A percentile compares a stretch with the other conserved stretches of the same genome.
These are phyloP conservation scores for Cyphomyrmex costatus DNA, from an alignment of 1,140 invertebrate genomes.

Conservation along the genomic window DNA sequence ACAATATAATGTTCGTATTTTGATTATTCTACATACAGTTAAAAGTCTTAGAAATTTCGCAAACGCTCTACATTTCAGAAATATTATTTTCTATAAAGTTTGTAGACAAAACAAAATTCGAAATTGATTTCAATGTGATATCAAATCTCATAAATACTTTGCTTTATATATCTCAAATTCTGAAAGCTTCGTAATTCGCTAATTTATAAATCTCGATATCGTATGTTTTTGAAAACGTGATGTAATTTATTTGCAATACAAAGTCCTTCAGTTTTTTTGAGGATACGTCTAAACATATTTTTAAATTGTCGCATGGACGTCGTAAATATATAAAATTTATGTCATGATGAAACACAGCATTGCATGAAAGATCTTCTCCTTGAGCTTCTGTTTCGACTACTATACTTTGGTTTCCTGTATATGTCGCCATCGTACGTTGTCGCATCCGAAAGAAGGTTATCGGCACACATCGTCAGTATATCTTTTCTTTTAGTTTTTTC, in stretches of 20 bases:
- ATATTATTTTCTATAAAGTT: neutral
- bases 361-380: neutral
- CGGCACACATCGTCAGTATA: constrained; percentile 66
- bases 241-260: neutral
- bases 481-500: constrained; percentile 33
- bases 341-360: neutral
- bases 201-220: neutral
- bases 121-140: neutral
- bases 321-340: neutral
- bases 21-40: neutral
- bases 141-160: neutral
- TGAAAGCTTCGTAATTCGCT: neutral
- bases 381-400: constrained; percentile 3
- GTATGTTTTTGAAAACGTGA: neutral
- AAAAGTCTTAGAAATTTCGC: neutral
- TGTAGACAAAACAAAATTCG: neutral
- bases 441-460: constrained; percentile 75
- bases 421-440: constrained; percentile 18
- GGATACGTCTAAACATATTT: neutral
- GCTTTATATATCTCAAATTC: neutral
- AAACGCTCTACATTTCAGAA: neutral
- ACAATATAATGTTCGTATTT: neutral
- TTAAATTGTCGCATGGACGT: neutral
- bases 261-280: neutral
- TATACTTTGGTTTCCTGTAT: constrained; percentile 8